Base-by-base conservation (phyloP, 2,113 vertebrate species). In the Xiphophorus couchianus region DNA sequence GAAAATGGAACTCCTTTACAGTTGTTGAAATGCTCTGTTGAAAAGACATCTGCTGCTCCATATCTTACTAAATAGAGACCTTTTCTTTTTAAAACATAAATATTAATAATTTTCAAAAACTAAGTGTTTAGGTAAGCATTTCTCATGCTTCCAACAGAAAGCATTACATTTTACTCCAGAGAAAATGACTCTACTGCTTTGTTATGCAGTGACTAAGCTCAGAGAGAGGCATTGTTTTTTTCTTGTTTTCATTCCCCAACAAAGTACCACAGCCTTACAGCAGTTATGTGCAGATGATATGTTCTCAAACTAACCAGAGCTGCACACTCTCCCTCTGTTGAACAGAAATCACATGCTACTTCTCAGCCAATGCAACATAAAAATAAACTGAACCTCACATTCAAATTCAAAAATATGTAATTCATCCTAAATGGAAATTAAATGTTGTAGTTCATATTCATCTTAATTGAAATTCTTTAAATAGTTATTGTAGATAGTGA, bases 111-210 rank as follows among this genome's bases (percentile, higher is more conserved):
- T 37, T 37, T 69, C 60, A 76, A 42, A 74, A 35, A 25, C 7
- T 5, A 11, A 68, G 17, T 78, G 73, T 87, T 84, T 82, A 39
- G 58, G 17, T 19, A 73, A 78, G 73, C 62, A 25, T 69, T 80
- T 70, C 71, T 29, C 66, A 19, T 61, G 54, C 64, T 51, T 62
- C 66, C 61, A 60, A 48, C 77, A 58, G 62, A 73, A 69, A 75
- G 62, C 64, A 39, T 90, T 71, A 60, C 74, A 62, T n/a, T 66
- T 39, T 62, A 66, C 73, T 54, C 44, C 31, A 63, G 73, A 81
- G 63, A 80, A 74, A 48, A 65, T 89, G 89, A 89, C 78, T 62
- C 78, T 61, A 72, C 51, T 48, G 78, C 83, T 87, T 44, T 73
- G 84, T 74, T 84, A 81, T 87, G 75, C 63, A 69, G 54, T 81